Evolutionary conservation across 2,797 vertebrate species (phyloP).

Genomic region (Aldrovandia affinis): DNA sequence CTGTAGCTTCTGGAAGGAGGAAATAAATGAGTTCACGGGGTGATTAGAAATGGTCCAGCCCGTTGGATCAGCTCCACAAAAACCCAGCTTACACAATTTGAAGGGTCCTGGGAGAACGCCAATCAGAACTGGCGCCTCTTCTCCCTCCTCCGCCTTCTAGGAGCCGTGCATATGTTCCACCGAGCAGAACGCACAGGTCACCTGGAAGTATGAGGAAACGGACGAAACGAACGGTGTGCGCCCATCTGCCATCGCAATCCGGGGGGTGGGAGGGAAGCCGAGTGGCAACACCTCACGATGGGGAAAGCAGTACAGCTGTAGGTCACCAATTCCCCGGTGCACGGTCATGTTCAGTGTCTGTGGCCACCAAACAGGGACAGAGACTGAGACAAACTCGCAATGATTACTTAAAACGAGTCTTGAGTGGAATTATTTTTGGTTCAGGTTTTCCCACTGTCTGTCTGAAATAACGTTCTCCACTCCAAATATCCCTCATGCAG

Average conservation of each 20-base stretch:
- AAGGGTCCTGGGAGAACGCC: constrained; percentile 50
- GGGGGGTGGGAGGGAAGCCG: neutral
- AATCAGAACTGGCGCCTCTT: constrained; percentile 56
- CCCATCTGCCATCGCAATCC: constrained; percentile 29
- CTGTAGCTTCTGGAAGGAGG: constrained; percentile 30
- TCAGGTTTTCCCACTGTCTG: neutral
- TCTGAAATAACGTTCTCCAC: neutral
- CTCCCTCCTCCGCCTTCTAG: constrained; percentile 55
- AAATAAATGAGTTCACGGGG: constrained; percentile 49
- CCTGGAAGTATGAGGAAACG: constrained; percentile 60
- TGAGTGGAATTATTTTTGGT: neutral
- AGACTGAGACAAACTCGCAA: neutral
- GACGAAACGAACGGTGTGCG: constrained; percentile 38
- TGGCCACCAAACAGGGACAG: neutral
- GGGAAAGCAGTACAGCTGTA: neutral
- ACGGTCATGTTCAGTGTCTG: neutral
- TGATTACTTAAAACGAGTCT: neutral
- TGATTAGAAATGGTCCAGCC: constrained; percentile 47
- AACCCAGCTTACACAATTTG: constrained; percentile 63
- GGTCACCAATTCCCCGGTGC: neutral
- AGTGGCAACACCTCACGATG: too few species aligned
- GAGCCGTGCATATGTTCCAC: constrained; percentile 70
- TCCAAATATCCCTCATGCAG: neutral
- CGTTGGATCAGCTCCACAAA: constrained; percentile 62
- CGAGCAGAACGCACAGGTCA: constrained; percentile 63